Conservation (phyloP, 1,140 invertebrate species). For the Solenopsis invicta region DNA sequence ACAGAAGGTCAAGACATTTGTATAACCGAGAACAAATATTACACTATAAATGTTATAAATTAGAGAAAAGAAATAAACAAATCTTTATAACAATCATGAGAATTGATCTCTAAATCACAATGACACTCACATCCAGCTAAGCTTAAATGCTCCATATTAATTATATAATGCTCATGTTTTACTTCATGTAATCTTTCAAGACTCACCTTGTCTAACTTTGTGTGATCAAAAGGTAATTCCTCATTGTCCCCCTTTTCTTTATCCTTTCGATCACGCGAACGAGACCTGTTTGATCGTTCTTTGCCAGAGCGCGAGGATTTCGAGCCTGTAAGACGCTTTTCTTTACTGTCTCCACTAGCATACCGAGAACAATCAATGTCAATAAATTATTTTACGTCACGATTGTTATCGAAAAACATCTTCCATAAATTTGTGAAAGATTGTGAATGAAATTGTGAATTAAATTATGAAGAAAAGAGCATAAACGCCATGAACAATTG, state of each 20-base stretch:
- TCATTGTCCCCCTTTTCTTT: constrained; percentile 88
- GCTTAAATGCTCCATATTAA: constrained; percentile 1
- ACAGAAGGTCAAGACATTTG: too few relatives aligned
- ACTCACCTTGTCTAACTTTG: constrained; percentile 91
- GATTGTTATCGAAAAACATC: background rate
- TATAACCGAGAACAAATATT: too few relatives aligned
- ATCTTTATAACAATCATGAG: too few relatives aligned
- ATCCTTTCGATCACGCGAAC: constrained; percentile 82
- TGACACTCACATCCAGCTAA: too few relatives aligned
- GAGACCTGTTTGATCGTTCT: constrained; percentile 84
- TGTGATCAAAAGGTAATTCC: constrained; percentile 90
- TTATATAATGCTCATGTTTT: background rate
- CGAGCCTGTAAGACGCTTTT: constrained; percentile 86
- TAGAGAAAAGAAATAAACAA: too few relatives aligned
- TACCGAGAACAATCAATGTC: constrained; percentile 79
- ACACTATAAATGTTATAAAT: too few relatives aligned
- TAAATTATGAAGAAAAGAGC: background rate
- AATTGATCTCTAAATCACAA: too few relatives aligned
- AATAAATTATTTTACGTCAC: constrained; percentile 60
- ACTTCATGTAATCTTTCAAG: background rate
- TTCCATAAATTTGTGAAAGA: constrained; percentile 32
- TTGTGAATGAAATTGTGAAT: background rate
- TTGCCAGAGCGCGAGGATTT: constrained; percentile 85
- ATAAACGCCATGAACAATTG: background rate
- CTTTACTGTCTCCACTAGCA: constrained; percentile 86